Percentiles rank a stretch among this genome's conserved stretches.
phyloP scores from a whole-genome alignment of 2,113 vertebrate genomes.

The Urocynchramus pylzowi region DNA sequence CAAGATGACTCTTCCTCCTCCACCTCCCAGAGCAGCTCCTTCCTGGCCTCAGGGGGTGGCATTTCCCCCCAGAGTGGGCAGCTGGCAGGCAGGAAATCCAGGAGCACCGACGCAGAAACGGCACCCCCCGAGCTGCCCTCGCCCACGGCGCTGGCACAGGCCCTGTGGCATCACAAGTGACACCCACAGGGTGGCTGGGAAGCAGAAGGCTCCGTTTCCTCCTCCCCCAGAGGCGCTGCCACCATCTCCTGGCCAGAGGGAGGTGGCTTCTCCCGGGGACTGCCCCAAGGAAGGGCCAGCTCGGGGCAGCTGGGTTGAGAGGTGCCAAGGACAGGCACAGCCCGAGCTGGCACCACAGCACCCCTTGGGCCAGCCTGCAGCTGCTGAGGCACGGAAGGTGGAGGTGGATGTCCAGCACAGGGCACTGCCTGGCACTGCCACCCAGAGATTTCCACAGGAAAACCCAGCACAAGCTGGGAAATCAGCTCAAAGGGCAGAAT shows the following conservation, averaged over 20 bases:
- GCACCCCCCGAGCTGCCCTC: not conserved
- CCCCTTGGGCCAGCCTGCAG: not conserved
- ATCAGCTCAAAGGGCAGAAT: not conserved
- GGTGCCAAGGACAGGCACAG: not conserved
- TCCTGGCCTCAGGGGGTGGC: not conserved
- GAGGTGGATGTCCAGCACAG: not conserved
- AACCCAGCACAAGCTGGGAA: not conserved
- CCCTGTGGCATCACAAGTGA: fast-evolving
- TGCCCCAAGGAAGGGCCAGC: not conserved
- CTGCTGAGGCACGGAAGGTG: not conserved
- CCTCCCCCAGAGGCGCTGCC: not conserved
- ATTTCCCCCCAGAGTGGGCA: not conserved
- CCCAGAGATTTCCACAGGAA: not conserved
- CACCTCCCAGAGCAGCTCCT: not conserved
- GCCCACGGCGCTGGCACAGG: fast-evolving
- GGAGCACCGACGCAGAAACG: not conserved
- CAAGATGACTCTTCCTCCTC: not conserved
- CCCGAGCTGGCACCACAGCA: not conserved
- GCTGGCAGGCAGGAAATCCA: not conserved
- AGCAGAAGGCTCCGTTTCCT: not conserved
- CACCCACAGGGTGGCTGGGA: not conserved
- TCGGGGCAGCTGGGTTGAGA: fast-evolving
- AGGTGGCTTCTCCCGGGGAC: not conserved
- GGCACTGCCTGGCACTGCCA: not conserved
- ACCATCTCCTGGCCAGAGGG: not conserved